Evolutionary conservation across 37 sponge, comb jelly and placozoan species (phyloP).

Genomic region (Petrosia ficiformis): DNA sequence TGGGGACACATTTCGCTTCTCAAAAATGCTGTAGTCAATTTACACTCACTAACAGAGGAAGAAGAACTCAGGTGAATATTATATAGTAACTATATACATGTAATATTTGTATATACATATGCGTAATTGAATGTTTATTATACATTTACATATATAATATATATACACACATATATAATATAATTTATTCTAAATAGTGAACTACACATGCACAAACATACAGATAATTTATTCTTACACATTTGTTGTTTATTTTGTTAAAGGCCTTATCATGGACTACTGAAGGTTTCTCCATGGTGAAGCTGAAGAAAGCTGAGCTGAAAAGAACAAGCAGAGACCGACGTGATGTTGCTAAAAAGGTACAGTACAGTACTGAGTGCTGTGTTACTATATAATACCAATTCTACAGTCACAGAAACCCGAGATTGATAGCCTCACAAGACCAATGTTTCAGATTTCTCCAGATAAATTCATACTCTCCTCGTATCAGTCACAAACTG

Average conservation of each 20-base stretch:
- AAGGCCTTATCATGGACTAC: conserved; percentile 91
- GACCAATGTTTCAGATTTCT: conserved; percentile 73
- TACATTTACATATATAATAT: background rate
- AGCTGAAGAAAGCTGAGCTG: conserved; percentile 57
- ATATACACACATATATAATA: background rate
- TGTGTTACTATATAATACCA: background rate
- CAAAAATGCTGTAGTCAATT: conserved; percentile 63
- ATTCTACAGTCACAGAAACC: background rate
- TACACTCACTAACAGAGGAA: conserved; percentile 66
- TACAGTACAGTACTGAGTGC: conserved; percentile 13
- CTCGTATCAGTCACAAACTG: conserved; percentile 50
- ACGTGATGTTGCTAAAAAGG: conserved; percentile 35
- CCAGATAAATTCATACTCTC: conserved; percentile 83
- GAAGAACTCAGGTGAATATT: conserved; percentile 11
- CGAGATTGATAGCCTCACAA: too few relatives aligned
- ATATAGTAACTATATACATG: too few relatives aligned
- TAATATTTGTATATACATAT: too few relatives aligned
- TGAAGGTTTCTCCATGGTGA: conserved; percentile 73
- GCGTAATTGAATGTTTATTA: too few relatives aligned
- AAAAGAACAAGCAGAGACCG: conserved; percentile 23
- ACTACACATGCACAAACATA: background rate
- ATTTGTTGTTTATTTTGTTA: conserved; percentile 28
- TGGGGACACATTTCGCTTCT: conserved; percentile 87
- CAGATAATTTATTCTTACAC: background rate
- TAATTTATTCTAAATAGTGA: too few relatives aligned